These are phyloP conservation scores for Ochotona princeps DNA, from an alignment of 2,113 vertebrate genomes.

Conservation along the genomic window DNA sequence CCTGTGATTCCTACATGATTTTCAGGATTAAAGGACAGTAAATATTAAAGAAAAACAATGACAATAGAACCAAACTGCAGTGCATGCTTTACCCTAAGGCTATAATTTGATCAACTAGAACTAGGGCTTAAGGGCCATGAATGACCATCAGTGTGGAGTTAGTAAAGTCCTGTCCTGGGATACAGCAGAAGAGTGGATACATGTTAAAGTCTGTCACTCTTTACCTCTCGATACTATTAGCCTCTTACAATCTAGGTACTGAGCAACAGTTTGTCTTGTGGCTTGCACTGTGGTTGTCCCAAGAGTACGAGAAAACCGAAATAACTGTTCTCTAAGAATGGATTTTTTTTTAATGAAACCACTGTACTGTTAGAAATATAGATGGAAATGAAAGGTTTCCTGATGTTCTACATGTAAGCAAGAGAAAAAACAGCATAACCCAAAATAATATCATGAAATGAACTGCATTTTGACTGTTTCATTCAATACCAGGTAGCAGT, in stretches of 20 bases:
- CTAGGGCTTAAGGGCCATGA: not conserved
- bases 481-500: not conserved
- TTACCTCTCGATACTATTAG: not conserved
- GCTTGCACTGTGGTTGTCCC: not conserved
- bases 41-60: not conserved
- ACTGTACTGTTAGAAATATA: constrained; percentile 5
- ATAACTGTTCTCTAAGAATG: not conserved
- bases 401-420: not conserved
- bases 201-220: not conserved
- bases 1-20: not conserved
- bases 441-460: not conserved
- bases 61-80: not conserved
- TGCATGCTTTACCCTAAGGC: not conserved
- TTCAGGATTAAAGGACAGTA: not conserved
- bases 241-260: not conserved
- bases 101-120: constrained; percentile 21
- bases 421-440: not conserved
- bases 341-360: not conserved
- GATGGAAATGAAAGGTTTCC: not conserved
- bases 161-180: not conserved
- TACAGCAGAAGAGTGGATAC: not conserved
- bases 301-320: not conserved
- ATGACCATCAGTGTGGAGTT: not conserved
- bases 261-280: not conserved
- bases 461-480: not conserved